Evolutionary conservation across 2,113 vertebrate genomes (phyloP).

Genomic region (Perca flavescens): DNA sequence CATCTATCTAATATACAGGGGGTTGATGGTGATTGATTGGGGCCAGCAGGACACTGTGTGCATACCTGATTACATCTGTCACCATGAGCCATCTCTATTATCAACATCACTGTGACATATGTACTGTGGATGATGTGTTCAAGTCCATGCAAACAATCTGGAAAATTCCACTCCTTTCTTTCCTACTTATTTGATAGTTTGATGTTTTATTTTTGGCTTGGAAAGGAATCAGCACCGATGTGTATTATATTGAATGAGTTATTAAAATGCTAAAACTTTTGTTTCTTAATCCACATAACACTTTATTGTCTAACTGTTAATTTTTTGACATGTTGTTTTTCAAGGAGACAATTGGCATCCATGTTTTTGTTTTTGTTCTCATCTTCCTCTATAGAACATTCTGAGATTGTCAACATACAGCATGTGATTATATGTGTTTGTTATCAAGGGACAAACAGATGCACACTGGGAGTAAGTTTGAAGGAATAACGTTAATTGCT

Average conservation of each 20-base stretch:
- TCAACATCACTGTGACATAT: conserved; percentile 2
- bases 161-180: background rate
- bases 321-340: background rate
- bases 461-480: conserved; percentile 27
- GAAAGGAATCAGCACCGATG: background rate
- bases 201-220: background rate
- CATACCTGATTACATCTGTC: conserved; percentile 36
- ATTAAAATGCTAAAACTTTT: background rate
- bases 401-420: background rate
- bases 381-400: background rate
- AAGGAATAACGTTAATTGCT: conserved; percentile 20
- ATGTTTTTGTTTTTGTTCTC: background rate
- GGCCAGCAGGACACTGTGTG: background rate
- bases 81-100: conserved; percentile 26
- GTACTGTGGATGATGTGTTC: background rate
- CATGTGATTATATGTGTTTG: conserved; percentile 1
- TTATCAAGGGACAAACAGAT: background rate
- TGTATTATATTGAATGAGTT: too few relatives aligned
- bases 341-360: conserved; percentile 27
- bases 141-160: background rate
- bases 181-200: background rate
- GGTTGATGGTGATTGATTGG: conserved; percentile 53
- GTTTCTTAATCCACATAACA: background rate
- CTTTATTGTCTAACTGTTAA: background rate
- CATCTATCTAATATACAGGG: conserved; percentile 21